Percentiles rank a stretch among this genome's conserved stretches.
Conservation (phyloP, 2,113 vertebrate genomes). For the Entelurus aequoreus region DNA sequence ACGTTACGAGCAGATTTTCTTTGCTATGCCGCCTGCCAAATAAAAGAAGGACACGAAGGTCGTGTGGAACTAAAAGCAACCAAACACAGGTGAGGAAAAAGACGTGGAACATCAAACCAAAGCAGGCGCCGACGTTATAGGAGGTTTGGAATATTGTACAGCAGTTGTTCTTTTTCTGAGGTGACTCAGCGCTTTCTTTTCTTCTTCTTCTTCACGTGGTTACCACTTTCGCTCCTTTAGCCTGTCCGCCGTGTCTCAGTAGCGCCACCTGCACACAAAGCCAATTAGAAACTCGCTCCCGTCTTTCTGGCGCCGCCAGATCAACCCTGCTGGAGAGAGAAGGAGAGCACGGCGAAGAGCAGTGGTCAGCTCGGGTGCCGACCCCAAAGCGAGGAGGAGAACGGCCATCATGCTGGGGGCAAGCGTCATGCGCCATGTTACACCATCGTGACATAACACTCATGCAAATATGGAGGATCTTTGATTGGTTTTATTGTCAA, state of each 20-base stretch:
- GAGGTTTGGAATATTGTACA: constrained; percentile 91
- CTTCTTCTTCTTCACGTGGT: constrained; percentile 63
- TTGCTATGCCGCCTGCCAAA: constrained; percentile 63
- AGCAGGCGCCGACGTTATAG: constrained; percentile 66
- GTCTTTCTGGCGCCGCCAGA: constrained; percentile 92
- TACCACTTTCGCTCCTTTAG: constrained; percentile 72
- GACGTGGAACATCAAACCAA: constrained; percentile 72
- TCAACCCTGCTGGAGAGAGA: constrained; percentile 77
- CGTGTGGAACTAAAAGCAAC: constrained; percentile 69
- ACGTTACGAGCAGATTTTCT: constrained; percentile 79
- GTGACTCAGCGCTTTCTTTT: constrained; percentile 82
- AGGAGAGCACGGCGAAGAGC: constrained; percentile 7
- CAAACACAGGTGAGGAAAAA: constrained; percentile 42
- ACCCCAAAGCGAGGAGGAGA: background rate
- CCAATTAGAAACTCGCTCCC: constrained; percentile 92
- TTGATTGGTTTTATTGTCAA: background rate
- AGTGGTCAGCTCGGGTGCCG: constrained; percentile 9
- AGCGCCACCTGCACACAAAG: constrained; percentile 87
- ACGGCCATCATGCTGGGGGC: background rate
- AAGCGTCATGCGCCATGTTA: background rate
- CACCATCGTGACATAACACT: background rate
- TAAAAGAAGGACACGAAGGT: constrained; percentile 54
- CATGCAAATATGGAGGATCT: background rate
- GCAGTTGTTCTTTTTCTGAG: constrained; percentile 87
- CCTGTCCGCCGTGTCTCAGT: constrained; percentile 78